phyloP scores from a whole-genome alignment of 2,888 invertebrate genomes.

The Clitarchus hookeri region DNA sequence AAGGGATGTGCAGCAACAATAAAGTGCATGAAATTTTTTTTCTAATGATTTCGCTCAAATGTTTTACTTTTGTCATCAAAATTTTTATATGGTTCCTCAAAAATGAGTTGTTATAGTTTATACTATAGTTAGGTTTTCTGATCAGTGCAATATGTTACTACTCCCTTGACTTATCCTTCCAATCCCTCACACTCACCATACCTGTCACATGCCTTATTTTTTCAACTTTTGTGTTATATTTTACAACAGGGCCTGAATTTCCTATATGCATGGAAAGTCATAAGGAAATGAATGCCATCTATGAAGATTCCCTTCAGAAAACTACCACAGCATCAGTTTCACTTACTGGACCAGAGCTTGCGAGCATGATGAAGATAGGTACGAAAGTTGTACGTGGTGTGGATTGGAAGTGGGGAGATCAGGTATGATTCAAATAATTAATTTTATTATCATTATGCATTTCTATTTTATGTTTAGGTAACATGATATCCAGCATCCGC shows the following conservation, averaged over 20 bases:
- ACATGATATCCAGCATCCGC: too few relatives aligned
- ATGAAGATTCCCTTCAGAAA: slow-evolving; percentile 65
- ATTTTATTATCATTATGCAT: slow-evolving; percentile 25
- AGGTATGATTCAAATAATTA: slow-evolving; percentile 58
- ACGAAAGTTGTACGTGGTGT: slow-evolving; percentile 85
- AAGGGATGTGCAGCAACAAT: too few relatives aligned
- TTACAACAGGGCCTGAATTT: slow-evolving; percentile 43
- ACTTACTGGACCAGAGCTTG: slow-evolving; percentile 82
- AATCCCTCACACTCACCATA: too few relatives aligned
- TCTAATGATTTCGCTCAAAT: too few relatives aligned
- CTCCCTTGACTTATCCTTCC: too few relatives aligned
- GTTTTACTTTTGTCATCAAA: too few relatives aligned
- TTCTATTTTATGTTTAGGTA: slow-evolving; percentile 17
- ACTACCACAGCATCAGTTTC: slow-evolving; percentile 58
- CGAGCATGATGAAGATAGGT: slow-evolving; percentile 89
- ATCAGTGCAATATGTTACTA: too few relatives aligned
- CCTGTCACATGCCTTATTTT: too few relatives aligned
- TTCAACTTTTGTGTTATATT: background rate
- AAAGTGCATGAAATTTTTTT: too few relatives aligned
- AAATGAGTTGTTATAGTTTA: too few relatives aligned
- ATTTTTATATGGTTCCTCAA: too few relatives aligned
- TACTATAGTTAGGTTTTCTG: too few relatives aligned
- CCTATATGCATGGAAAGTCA: slow-evolving; percentile 40
- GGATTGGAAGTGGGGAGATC: slow-evolving; percentile 97
- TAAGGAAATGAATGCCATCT: slow-evolving; percentile 63